Evolutionary conservation across 2,113 vertebrate species (phyloP).

Genomic region (Corythoichthys intestinalis): DNA sequence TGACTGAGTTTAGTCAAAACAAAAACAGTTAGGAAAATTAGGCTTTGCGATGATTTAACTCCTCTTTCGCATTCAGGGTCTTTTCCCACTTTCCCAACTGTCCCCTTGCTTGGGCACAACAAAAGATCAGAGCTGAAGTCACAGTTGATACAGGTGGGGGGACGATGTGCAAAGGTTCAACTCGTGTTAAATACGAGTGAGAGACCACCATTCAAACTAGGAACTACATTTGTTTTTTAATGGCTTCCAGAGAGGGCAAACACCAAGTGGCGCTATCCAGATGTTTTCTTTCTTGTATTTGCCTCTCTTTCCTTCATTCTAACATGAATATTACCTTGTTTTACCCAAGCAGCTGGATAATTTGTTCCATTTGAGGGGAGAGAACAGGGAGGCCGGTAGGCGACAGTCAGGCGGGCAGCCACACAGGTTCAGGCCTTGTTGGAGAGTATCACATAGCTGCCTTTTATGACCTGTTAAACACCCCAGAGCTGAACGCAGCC

Average conservation of each 20-base stretch:
- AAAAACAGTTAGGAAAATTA: background rate
- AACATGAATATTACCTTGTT: constrained; percentile 59
- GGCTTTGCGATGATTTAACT: background rate
- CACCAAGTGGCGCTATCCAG: constrained; percentile 44
- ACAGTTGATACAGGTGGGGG: constrained; percentile 55
- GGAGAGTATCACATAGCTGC: constrained; percentile 57
- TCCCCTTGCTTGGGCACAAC: constrained; percentile 10
- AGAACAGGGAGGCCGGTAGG: constrained; percentile 26
- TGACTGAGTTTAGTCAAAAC: background rate
- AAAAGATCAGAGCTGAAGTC: constrained; percentile 47
- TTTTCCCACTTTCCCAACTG: constrained; percentile 16
- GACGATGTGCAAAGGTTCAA: constrained; percentile 46
- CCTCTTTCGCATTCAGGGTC: constrained; percentile 42
- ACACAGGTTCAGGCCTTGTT: constrained; percentile 58
- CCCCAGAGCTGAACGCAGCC: constrained; percentile 55
- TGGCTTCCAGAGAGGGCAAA: constrained; percentile 66
- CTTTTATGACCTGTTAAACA: constrained; percentile 72
- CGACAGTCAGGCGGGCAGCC: constrained; percentile 56
- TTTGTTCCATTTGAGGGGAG: constrained; percentile 59
- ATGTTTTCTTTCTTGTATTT: constrained; percentile 39
- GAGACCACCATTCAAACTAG: constrained; percentile 37
- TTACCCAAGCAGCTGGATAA: constrained; percentile 42
- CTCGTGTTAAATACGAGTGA: constrained; percentile 39
- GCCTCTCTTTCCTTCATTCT: constrained; percentile 22
- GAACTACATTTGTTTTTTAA: constrained; percentile 52